Base-by-base conservation (phyloP, 2,797 vertebrate species). In the Clarias platycephalus region DNA sequence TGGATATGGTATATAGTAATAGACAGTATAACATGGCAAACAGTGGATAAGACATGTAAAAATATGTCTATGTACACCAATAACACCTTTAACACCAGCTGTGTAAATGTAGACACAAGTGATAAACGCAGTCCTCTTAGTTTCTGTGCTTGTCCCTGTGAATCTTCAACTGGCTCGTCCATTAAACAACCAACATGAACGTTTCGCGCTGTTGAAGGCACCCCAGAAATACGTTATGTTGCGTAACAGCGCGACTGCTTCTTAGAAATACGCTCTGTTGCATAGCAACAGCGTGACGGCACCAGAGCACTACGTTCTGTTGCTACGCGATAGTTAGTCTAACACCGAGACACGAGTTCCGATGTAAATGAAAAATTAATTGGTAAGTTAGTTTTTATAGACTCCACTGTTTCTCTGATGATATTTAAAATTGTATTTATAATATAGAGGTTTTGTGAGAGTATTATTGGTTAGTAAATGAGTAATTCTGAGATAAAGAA, bases 281-380 rank as follows among this genome's bases (percentile, higher is more conserved):
- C 49, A 53, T 53, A 53, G 49, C 12, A 53, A 53, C 49, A 53
- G 49, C 49, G 49, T 85, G 60, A 77, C 81, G 28, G 79, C 20
- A 49, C 28, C 63, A 24, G 31, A 20, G 62, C 44, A 60, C 6
- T 18, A n/a, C 31, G 80, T 49, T 22, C 34, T 6, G 84, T 82
- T 85, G 84, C 80, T 85, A 82, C 6, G 84, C 80, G 82, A 85
- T 80, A 77, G 58, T 37, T 49, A 55, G 28, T 62, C 77, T 40
- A 62, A 84, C 66, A 28, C 58, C 15, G 10, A 37, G 57, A 80
- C 57, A 15, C n/a, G 37, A 49, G 20, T 31, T 18, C 40, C 20
- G 55, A 37, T 7, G 62, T 53, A 71, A 28, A 53, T 4, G 31
- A 58, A 68, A 79, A 71, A 20, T 4, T 5, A 71, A 53, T 68